Conservation (phyloP, 2,888 invertebrate species). For the Drosophila helvetica region DNA sequence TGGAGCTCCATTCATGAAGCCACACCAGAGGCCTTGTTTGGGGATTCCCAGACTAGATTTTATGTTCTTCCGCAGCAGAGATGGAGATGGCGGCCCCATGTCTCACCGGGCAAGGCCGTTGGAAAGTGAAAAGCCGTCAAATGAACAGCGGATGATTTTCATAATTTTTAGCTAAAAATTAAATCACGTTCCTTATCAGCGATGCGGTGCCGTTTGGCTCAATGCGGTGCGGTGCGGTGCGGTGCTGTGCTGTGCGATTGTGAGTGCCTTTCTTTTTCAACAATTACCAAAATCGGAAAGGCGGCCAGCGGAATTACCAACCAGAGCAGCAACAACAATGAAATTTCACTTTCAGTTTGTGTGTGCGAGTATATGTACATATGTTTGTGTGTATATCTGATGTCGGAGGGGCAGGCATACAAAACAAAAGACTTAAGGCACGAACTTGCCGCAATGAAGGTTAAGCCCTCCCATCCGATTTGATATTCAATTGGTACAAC, state of each 20-base stretch:
- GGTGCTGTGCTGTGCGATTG: slow-evolving; percentile 32
- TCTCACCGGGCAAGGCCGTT: slow-evolving; percentile 53
- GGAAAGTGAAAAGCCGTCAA: slow-evolving; percentile 66
- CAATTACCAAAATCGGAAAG: slow-evolving; percentile 72
- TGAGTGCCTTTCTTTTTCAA: slow-evolving; percentile 77
- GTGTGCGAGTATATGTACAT: slow-evolving; percentile 4
- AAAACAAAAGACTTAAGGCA: slow-evolving; percentile 76
- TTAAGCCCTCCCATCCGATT: slow-evolving; percentile 63
- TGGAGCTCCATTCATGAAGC: slow-evolving; percentile 11
- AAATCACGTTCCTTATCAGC: slow-evolving; percentile 78
- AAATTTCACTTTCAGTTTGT: slow-evolving; percentile 76
- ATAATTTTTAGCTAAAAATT: slow-evolving; percentile 75
- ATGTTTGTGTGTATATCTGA: too few species aligned
- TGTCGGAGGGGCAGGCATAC: slow-evolving; percentile 16
- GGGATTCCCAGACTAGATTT: slow-evolving; percentile 32
- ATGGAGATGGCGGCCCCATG: slow-evolving; percentile 1
- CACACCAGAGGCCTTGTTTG: slow-evolving; percentile 13
- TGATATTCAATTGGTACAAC: slow-evolving; percentile 74
- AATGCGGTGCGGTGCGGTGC: slow-evolving; percentile 9
- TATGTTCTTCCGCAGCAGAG: slow-evolving; percentile 28
- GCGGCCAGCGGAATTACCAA: slow-evolving; percentile 45
- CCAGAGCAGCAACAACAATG: slow-evolving; percentile 52
- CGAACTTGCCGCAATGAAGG: slow-evolving; percentile 71
- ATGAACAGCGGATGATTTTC: slow-evolving; percentile 59
- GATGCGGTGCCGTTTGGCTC: slow-evolving; percentile 26